These are phyloP conservation scores for Tachina fera DNA, from an alignment of 2,888 invertebrate species.

Conservation along the genomic window DNA sequence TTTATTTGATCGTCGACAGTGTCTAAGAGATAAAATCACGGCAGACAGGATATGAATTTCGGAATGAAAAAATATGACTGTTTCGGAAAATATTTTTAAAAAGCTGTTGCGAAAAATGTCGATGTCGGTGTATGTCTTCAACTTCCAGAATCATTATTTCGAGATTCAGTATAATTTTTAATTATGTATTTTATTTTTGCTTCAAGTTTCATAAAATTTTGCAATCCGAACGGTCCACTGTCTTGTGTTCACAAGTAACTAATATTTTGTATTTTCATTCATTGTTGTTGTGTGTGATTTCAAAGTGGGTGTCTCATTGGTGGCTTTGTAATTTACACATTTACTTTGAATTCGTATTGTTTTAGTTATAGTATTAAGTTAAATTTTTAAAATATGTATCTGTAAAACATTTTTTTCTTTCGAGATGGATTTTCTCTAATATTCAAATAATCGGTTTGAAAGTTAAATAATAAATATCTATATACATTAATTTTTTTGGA, in stretches of 20 bases:
- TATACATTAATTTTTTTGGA: no score
- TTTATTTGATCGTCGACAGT: no score
- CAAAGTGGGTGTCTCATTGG: slow-evolving; percentile 71
- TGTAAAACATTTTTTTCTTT: not conserved
- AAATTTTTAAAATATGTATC: not conserved
- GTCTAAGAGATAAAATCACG: no score
- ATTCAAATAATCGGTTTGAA: not conserved
- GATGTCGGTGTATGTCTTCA: no score
- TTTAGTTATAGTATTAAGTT: slow-evolving; percentile 46
- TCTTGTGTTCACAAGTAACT: slow-evolving; percentile 5
- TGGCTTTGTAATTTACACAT: slow-evolving; percentile 61
- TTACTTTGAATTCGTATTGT: slow-evolving; percentile 35
- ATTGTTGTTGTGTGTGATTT: slow-evolving; percentile 38
- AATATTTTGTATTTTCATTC: slow-evolving; percentile 14
- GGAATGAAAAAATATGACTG: no score
- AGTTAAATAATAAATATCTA: no score
- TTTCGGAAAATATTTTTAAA: no score
- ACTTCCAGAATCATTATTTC: no score
- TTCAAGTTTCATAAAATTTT: not conserved
- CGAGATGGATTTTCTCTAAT: not conserved
- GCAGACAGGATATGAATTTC: no score
- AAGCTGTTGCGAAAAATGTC: no score
- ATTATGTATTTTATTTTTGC: no score
- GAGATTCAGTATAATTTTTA: no score
- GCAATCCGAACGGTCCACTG: not conserved